These are phyloP conservation scores for Choreutis nemorana DNA, from an alignment of 2,888 invertebrate genomes.

Conservation along the genomic window DNA sequence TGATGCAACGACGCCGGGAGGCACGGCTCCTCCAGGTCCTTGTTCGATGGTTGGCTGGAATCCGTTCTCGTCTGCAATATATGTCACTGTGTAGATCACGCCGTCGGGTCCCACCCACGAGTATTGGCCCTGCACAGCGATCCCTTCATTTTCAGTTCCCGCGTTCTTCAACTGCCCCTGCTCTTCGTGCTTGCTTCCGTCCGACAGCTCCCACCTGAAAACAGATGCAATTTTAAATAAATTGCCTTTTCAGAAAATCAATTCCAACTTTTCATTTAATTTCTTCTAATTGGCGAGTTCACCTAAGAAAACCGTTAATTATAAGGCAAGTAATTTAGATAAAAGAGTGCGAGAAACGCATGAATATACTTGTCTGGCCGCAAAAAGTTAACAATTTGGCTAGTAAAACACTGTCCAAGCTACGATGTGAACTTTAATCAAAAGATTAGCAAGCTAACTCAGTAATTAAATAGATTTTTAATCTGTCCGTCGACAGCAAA, in stretches of 20 bases:
- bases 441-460: neutral
- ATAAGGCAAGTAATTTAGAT: too few species aligned
- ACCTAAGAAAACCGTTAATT: too few species aligned
- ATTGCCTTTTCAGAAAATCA: slow-evolving; percentile 1
- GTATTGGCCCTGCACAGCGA: slow-evolving; percentile 64
- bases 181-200: slow-evolving; percentile 65
- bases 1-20: slow-evolving; percentile 40
- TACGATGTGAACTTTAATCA: neutral
- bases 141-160: slow-evolving; percentile 63
- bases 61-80: slow-evolving; percentile 63
- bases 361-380: too few species aligned
- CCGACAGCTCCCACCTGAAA: slow-evolving; percentile 62
- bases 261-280: neutral
- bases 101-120: slow-evolving; percentile 67
- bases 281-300: neutral
- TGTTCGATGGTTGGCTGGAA: slow-evolving; percentile 55
- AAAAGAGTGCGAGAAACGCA: too few species aligned
- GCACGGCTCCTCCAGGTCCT: slow-evolving; percentile 40
- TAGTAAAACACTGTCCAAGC: too few species aligned
- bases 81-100: slow-evolving; percentile 65
- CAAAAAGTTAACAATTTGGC: too few species aligned
- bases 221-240: slow-evolving; percentile 1
- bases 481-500: slow-evolving; percentile 4
- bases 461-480: neutral
- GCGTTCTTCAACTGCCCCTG: slow-evolving; percentile 63